Percentiles rank a stretch among this genome's conserved stretches.
These are phyloP conservation scores for Neoascia interrupta DNA, from an alignment of 2,888 invertebrate species.

Conservation along the genomic window DNA sequence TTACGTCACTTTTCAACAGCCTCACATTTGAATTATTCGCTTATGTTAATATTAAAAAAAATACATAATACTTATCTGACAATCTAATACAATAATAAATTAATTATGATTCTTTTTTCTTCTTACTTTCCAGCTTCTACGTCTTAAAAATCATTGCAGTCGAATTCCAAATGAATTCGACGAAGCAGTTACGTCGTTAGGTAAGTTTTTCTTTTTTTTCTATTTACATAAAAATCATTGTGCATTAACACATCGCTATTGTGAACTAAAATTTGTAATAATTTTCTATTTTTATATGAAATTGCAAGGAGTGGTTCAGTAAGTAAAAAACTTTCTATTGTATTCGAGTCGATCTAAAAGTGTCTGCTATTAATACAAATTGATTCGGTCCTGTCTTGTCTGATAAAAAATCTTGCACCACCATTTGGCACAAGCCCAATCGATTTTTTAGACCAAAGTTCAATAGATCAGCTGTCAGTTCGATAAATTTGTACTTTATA, in stretches of 20 bases:
- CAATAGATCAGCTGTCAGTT: conserved; percentile 56
- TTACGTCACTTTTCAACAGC: too few species aligned
- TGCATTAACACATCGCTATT: too few species aligned
- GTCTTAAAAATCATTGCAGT: conserved; percentile 2
- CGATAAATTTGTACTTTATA: conserved; percentile 30
- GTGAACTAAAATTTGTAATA: too few species aligned
- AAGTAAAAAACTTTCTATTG: too few species aligned
- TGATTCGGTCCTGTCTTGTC: not conserved
- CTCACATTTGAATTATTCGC: too few species aligned
- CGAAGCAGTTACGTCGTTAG: conserved; percentile 32
- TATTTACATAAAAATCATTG: too few species aligned
- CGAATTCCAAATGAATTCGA: conserved; percentile 50
- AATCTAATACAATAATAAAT: not conserved
- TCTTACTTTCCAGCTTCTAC: conserved; percentile 48
- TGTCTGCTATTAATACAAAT: too few species aligned
- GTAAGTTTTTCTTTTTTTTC: conserved; percentile 24
- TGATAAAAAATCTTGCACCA: not conserved
- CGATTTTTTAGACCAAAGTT: conserved; percentile 61
- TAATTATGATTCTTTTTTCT: not conserved
- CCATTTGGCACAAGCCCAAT: conserved; percentile 45
- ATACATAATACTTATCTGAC: too few species aligned
- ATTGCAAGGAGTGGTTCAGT: too few species aligned
- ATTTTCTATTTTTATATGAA: too few species aligned
- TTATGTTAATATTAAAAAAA: too few species aligned
- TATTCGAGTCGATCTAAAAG: too few species aligned